Evolutionary conservation across 1,140 invertebrate genomes (phyloP), one percentile per base, ranked within the genome.

Genomic region (Hyposmocoma kahamanoa): DNA sequence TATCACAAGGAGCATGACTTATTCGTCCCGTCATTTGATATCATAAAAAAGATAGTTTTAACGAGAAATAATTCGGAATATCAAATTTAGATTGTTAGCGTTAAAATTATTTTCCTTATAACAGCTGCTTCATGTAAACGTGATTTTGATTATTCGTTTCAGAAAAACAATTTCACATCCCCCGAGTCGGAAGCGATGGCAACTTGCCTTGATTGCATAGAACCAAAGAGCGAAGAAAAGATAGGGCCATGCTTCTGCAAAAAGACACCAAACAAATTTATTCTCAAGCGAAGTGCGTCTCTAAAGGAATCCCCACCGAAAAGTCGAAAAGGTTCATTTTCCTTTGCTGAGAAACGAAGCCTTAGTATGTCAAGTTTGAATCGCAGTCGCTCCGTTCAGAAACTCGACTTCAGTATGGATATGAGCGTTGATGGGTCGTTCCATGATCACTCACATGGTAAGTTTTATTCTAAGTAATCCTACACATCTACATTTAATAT

Each of bases 371-470:
- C 82, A 0, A 85, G 77, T 49, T 43, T 85, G 19, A 67, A 79
- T 39, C 54, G 82, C 13, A 83, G 79, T 47, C 56, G 70, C 4
- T 85, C 82, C 2, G 82, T 85, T 5, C 78, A 84, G 50, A 84
- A 83, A 47, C 58, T 84, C 10, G 84, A 87, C 51, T 85, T 84
- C 39, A 84, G 79, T 62, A 84, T 84, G 79, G 83, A 87, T 39
- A 84, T 86, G 68, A 87, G 84, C 42, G 44, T 84, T 24, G 86
- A 87, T 57, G 70, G 66, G 11, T 87, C 83, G 0, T 41, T 77
- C 19, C 71, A 81, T 49, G 67, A 74, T 49, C 61, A 57, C 36
- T 71, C 64, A 28, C 71, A 77, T 65, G 76, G 77, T 72, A 69
- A 54, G 56, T 49, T 21, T 24, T 24, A 20, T 28, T 3, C 4